Base-by-base conservation (phyloP, 2,113 vertebrate genomes). In the Leptobrachium leishanense region DNA sequence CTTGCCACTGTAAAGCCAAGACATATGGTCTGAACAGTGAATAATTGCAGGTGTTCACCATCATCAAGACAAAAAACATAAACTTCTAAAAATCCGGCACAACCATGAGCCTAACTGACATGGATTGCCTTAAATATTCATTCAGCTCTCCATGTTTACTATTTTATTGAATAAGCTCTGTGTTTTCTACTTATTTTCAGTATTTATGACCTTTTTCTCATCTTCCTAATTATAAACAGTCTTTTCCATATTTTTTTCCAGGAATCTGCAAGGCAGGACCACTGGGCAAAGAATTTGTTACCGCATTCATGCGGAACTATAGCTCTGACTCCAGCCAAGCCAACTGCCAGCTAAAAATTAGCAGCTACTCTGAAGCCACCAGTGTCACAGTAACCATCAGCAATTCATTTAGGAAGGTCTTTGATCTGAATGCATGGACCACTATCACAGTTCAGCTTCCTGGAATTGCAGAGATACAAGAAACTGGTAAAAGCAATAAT, bases 241-340 rank as follows among this genome's bases (percentile, higher is more conserved):
- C 11, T 54, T 43, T 46, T 53, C 64, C 1, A 46, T 20, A 4
- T 72, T 41, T 80, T 0, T 3, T 73, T 59, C 41, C 8, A 82
- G 55, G 6, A 75, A n/a, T 31, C 44, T 44, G 75, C 6, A 43
- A 2, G 62, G 62, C 5, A 11, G 68, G 50, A n/a, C 62, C 81
- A 67, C 20, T 84, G 77, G 94, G 94, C 5, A 90, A 72, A 0
- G 86, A 94, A 2, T 96, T 95, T 77, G 75, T 85, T 42, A 86
- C 92, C 1, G 84, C 85, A 9, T 95, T 95, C 77, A 85, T 95
- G 90, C 87, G 94, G 75, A 95, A 95, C 0, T 91, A 91, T 2
- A 2, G 44, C 1, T 7, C 54, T 8, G 0, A 64, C 57, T 87
- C 64, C 2, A 84, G 70, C 6, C 54, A 0, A 2, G 82, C 88